Evolutionary conservation across 2,888 invertebrate species (phyloP).

Genomic region (Limenitis arthemis): DNA sequence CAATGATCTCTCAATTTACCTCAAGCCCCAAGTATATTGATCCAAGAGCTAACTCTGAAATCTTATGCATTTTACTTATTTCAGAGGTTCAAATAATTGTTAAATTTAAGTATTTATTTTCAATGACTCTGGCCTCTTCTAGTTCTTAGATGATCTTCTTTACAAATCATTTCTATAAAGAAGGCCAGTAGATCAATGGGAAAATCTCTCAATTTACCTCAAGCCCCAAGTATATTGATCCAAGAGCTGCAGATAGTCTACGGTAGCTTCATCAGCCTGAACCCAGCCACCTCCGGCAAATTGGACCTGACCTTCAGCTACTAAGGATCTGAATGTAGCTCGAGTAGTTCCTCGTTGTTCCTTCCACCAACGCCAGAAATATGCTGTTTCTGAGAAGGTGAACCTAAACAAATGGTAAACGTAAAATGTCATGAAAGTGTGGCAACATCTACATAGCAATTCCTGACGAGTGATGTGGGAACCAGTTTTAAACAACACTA

Average conservation of each 20-base stretch:
- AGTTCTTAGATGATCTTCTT: too few species aligned
- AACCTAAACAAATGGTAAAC: slow-evolving; percentile 61
- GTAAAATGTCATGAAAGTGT: not conserved
- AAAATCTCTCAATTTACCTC: not conserved
- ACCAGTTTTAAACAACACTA: too few species aligned
- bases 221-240: slow-evolving; percentile 80
- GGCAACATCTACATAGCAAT: not conserved
- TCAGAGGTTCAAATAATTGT: too few species aligned
- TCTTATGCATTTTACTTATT: too few species aligned
- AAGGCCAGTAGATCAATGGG: not conserved
- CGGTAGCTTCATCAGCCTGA: slow-evolving; percentile 74
- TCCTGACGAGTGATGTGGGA: too few species aligned
- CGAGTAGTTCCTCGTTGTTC: slow-evolving; percentile 71
- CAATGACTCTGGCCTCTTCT: too few species aligned
- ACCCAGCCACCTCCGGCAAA: slow-evolving; percentile 75
- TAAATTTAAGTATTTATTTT: too few species aligned
- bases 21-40: slow-evolving; percentile 76
- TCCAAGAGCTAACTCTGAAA: slow-evolving; percentile 80
- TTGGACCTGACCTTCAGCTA: slow-evolving; percentile 73
- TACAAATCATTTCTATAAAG: too few species aligned
- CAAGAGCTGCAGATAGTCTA: slow-evolving; percentile 78
- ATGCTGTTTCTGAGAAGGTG: slow-evolving; percentile 86
- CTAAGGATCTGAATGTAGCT: slow-evolving; percentile 68
- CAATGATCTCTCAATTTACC: not conserved
- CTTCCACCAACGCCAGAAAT: slow-evolving; percentile 87